These are phyloP conservation scores for Aphrophora alni DNA, from an alignment of 2,888 invertebrate species.

Conservation along the genomic window DNA sequence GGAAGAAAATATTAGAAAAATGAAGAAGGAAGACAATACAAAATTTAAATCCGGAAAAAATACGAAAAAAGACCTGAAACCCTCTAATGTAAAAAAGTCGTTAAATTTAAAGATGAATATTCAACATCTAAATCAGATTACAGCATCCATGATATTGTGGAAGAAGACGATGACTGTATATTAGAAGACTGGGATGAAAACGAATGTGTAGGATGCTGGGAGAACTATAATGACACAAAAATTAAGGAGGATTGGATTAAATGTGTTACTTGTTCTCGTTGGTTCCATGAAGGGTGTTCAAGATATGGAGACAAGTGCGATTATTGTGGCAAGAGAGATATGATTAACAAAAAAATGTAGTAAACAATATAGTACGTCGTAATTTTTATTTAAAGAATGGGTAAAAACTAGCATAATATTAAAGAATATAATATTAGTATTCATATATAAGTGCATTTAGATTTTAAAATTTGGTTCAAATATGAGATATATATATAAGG, in stretches of 20 bases:
- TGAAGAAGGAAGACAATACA: neutral
- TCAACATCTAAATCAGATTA: neutral
- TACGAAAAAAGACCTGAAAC: neutral
- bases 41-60: slow-evolving; percentile 10
- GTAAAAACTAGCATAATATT: neutral
- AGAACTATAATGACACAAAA: slow-evolving; percentile 7
- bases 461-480: neutral
- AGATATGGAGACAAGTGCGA: slow-evolving; percentile 4
- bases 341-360: neutral
- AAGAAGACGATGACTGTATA: slow-evolving; percentile 16
- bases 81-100: neutral
- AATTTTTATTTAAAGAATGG: neutral
- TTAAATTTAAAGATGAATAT: neutral
- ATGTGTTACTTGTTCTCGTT: slow-evolving; percentile 16
- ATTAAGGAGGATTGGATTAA: slow-evolving; percentile 6
- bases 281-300: slow-evolving; percentile 14
- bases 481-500: neutral
- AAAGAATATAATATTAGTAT: neutral
- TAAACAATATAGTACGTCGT: neutral
- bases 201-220: slow-evolving; percentile 8
- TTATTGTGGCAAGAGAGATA: slow-evolving; percentile 18
- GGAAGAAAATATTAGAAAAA: neutral
- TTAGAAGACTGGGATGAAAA: slow-evolving; percentile 20
- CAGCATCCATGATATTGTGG: neutral
- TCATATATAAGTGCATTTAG: neutral